Evolutionary conservation across 2,888 invertebrate genomes (phyloP), one percentile per base, ranked within the genome.

Genomic region (Galerucella calmariensis): DNA sequence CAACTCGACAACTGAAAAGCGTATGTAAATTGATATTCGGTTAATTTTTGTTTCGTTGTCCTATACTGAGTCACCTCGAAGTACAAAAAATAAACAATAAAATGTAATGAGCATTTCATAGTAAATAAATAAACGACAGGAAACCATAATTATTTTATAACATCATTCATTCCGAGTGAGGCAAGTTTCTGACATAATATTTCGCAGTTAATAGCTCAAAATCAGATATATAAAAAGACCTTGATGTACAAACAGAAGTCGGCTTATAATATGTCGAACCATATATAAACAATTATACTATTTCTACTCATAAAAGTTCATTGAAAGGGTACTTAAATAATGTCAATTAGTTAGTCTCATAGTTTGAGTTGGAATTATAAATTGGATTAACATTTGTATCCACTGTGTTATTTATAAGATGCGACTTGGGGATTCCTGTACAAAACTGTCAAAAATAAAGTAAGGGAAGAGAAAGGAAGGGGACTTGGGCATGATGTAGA

Each of bases 61-160:
- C 59, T 51, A 59, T n/a, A 59, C 44, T 59, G 63, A 71, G 53
- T 74, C 70, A 70, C 67, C 70, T 62, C 74, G 56, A 66, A 14
- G 66, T 72, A 72, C 14, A 69, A 44, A 66, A 72, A 67, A 56
- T 9, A 59, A 75, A 75, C 74, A 78, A 74, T 72, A 59, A 71
- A 24, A 62, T 63, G 56, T 65, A 66, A 75, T 75, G 76, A 78
- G 75, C 72, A 72, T 73, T 74, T 77, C 58, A 66, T 71, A 70
- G 71, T 73, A 73, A 62, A 62, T 73, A 70, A 69, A 44, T 63
- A 67, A 68, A 73, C 69, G 67, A 77, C 79, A 76, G 80, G 80
- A 80, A 79, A 74, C 69, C 62, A 67, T 74, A 70, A 78, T 79
- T 78, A 76, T 76, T 77, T 76, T 69, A 75, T 79, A 75, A 72